These are phyloP conservation scores for Onchidella celtica DNA, from an alignment of 2,888 invertebrate genomes.

Conservation along the genomic window DNA sequence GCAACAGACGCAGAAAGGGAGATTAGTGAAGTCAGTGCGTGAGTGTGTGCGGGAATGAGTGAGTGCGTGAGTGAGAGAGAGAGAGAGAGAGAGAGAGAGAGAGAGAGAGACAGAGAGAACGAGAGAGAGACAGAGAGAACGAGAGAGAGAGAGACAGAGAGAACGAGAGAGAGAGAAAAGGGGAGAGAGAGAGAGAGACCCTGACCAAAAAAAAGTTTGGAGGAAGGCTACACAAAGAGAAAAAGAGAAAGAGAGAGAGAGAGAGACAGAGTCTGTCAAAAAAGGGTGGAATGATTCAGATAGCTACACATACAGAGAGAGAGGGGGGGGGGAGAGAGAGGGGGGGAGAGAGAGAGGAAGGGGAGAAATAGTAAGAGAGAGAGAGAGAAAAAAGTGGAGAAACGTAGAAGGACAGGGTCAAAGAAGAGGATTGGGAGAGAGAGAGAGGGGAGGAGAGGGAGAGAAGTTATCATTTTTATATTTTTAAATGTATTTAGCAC, in stretches of 20 bases:
- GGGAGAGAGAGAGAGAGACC: background rate
- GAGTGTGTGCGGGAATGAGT: background rate
- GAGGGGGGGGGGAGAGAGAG: background rate
- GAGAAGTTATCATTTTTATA: too few species aligned
- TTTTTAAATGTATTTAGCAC: too few species aligned
- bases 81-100: background rate
- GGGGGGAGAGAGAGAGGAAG: background rate
- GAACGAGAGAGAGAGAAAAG: background rate
- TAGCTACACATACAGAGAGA: background rate
- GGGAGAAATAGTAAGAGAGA: background rate
- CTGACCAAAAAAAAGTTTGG: too few species aligned
- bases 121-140: background rate
- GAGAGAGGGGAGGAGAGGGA: background rate
- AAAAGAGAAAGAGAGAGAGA: conserved; percentile 9
- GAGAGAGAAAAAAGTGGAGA: background rate
- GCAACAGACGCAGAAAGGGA: too few species aligned
- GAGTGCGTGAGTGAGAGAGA: background rate
- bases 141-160: background rate
- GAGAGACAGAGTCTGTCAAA: background rate
- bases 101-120: background rate
- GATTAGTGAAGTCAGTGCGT: too few species aligned
- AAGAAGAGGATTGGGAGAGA: background rate
- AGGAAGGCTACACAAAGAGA: background rate
- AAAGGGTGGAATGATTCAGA: background rate
- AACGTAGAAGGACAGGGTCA: background rate